Percentiles rank a stretch among this genome's conserved stretches.
These are phyloP conservation scores for Oxyura jamaicensis DNA, from an alignment of 2,113 vertebrate genomes.

Conservation along the genomic window DNA sequence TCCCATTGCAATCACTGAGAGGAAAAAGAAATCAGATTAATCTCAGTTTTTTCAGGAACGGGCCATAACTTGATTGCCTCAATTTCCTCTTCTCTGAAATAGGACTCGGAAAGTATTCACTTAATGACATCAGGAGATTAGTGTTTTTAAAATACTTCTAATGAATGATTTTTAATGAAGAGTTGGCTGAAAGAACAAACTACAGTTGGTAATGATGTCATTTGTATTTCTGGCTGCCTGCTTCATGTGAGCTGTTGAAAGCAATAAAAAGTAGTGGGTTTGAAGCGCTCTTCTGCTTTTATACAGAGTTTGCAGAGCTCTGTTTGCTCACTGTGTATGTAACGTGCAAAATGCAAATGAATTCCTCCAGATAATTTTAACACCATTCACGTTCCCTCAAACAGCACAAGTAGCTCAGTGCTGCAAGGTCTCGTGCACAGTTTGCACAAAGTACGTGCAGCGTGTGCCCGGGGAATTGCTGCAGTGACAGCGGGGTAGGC, in stretches of 20 bases:
- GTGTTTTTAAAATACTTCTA: slow-evolving; percentile 17
- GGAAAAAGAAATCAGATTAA: slow-evolving; percentile 50
- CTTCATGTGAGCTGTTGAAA: slow-evolving; percentile 3
- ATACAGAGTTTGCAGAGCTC: rapidly evolving
- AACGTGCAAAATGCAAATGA: rapidly evolving
- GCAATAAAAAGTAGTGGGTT: background rate
- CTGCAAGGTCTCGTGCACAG: rapidly evolving
- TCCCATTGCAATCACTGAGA: background rate
- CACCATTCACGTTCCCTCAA: rapidly evolving
- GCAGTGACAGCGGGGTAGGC: rapidly evolving
- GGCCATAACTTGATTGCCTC: slow-evolving; percentile 29
- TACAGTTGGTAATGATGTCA: slow-evolving; percentile 14
- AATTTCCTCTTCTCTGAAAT: slow-evolving; percentile 47
- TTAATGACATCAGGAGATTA: slow-evolving; percentile 11
- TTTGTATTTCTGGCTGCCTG: background rate
- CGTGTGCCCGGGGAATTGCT: rapidly evolving
- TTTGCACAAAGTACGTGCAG: rapidly evolving
- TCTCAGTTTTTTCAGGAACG: slow-evolving; percentile 34
- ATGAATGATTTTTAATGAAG: slow-evolving; percentile 45
- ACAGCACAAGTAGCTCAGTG: background rate
- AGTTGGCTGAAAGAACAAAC: slow-evolving; percentile 17
- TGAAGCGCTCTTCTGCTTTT: background rate
- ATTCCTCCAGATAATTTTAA: background rate
- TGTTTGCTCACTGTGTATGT: rapidly evolving
- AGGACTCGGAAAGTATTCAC: slow-evolving; percentile 33